These are phyloP conservation scores for Exephanes ischioxanthus DNA, from an alignment of 2,888 invertebrate genomes.

Conservation along the genomic window DNA sequence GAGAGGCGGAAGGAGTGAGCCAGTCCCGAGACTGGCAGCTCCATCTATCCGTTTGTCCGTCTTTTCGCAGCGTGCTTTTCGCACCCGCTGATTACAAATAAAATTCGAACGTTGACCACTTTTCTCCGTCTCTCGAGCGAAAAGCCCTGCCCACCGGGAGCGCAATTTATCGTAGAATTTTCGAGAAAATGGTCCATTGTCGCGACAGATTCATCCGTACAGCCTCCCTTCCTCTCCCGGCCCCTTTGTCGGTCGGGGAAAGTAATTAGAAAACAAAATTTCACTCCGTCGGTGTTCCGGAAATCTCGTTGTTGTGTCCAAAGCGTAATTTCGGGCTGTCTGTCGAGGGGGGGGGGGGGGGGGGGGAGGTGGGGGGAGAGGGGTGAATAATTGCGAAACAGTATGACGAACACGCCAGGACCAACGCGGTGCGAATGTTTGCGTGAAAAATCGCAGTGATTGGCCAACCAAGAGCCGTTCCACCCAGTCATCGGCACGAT, in stretches of 20 bases:
- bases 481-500: background rate
- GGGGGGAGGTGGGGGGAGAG: background rate
- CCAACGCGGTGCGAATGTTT: background rate
- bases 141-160: background rate
- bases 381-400: constrained; percentile 32
- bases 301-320: constrained; percentile 46
- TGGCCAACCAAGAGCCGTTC: background rate
- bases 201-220: background rate
- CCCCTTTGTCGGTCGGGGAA: background rate
- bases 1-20: background rate
- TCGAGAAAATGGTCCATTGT: background rate
- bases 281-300: background rate
- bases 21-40: background rate
- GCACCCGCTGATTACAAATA: background rate
- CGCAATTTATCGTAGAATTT: background rate
- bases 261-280: background rate
- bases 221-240: background rate
- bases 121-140: background rate
- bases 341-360: background rate
- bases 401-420: constrained; percentile 36
- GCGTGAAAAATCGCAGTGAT: background rate
- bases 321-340: constrained; percentile 34
- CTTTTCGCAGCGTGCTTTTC: background rate
- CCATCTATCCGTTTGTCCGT: background rate
- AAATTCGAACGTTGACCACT: background rate